phyloP scores from a whole-genome alignment of 2,888 invertebrate genomes.

The Monochamus alternatus region DNA sequence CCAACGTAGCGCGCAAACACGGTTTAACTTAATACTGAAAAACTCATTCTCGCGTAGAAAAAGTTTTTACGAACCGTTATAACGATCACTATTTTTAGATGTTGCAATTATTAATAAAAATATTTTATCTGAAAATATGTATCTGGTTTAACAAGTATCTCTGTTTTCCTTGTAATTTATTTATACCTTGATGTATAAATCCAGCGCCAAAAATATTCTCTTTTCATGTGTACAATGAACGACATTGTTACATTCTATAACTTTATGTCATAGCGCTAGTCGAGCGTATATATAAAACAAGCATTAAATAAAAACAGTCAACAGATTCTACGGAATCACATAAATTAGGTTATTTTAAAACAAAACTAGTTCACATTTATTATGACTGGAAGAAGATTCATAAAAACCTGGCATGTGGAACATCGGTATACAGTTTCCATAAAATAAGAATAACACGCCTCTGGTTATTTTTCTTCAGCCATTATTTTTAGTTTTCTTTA shows the following conservation, averaged over 20 bases:
- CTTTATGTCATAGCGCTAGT: neutral
- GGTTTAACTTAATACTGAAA: too few species aligned
- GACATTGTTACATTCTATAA: neutral
- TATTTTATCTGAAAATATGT: neutral
- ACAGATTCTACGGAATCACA: neutral
- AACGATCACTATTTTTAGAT: too few species aligned
- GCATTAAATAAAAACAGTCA: neutral
- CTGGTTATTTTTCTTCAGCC: neutral
- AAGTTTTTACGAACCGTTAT: too few species aligned
- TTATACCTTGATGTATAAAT: neutral
- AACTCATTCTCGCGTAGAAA: too few species aligned
- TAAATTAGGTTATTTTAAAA: neutral
- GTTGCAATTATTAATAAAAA: neutral
- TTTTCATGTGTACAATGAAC: neutral
- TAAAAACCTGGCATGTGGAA: neutral
- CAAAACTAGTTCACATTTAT: neutral
- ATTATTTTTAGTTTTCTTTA: neutral
- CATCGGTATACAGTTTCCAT: neutral
- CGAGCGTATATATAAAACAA: neutral
- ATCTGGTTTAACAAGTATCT: neutral
- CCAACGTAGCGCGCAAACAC: too few species aligned
- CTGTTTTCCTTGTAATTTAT: neutral
- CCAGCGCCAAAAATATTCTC: neutral
- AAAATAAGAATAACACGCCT: neutral
- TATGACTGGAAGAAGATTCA: slow-evolving; percentile 1